Evolutionary conservation across 2,113 vertebrate species (phyloP).

Genomic region (Euleptes europaea): DNA sequence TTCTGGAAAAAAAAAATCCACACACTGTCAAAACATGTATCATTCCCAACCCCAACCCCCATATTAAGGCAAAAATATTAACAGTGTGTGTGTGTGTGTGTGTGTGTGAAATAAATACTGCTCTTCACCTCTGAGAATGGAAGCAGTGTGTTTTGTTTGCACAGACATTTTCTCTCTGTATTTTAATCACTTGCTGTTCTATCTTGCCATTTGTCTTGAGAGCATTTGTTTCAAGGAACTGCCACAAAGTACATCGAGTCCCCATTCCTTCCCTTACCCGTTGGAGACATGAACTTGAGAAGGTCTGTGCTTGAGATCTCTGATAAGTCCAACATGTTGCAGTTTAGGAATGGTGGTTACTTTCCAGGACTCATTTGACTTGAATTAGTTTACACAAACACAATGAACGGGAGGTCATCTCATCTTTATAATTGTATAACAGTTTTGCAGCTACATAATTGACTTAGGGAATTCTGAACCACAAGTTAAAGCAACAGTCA

Average conservation of each 20-base stretch:
- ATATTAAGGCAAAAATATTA: background rate
- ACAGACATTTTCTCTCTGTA: background rate
- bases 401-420: background rate
- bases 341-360: background rate
- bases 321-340: background rate
- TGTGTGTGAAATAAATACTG: background rate
- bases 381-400: background rate
- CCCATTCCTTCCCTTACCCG: background rate
- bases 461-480: background rate
- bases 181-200: constrained; percentile 11
- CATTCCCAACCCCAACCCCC: background rate
- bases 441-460: background rate
- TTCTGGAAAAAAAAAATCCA: background rate
- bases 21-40: background rate
- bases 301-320: background rate
- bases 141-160: background rate
- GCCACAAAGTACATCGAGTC: constrained; percentile 20
- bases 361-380: background rate
- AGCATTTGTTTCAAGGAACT: constrained; percentile 41
- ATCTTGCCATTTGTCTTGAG: background rate
- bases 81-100: too few relatives aligned
- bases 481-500: background rate
- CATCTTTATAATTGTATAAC: background rate
- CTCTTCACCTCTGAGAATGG: background rate
- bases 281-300: background rate